phyloP scores from a whole-genome alignment of 2,113 vertebrate species.

The Seriola dumerili region DNA sequence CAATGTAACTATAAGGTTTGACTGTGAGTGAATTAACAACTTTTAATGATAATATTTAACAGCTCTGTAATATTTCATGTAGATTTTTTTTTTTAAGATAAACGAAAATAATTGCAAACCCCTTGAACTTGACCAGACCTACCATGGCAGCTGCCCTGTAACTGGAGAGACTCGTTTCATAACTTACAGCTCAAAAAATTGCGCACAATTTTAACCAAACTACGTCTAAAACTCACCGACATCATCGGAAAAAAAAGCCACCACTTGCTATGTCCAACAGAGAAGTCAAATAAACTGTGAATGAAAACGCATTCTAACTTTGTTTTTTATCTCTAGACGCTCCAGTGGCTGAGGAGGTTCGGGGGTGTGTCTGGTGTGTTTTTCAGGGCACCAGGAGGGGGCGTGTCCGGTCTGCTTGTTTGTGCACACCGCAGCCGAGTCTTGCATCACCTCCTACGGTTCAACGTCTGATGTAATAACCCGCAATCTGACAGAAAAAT shows the following conservation, averaged over 20 bases:
- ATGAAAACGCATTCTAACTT: not conserved
- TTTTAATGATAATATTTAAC: not conserved
- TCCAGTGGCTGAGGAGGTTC: not conserved
- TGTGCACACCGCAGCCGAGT: constrained; percentile 44
- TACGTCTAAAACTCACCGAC: constrained; percentile 64
- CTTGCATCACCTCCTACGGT: constrained; percentile 74
- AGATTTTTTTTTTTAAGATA: not conserved
- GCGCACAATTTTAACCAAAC: not conserved
- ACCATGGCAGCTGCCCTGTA: constrained; percentile 24
- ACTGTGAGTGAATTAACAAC: not conserved
- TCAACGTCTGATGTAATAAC: constrained; percentile 74
- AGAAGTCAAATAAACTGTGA: too few species aligned
- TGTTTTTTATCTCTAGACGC: not conserved
- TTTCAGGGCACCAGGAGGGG: constrained; percentile 54
- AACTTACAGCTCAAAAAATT: not conserved
- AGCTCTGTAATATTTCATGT: not conserved
- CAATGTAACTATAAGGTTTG: not conserved
- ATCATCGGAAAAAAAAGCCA: not conserved
- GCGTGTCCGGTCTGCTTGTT: constrained; percentile 65
- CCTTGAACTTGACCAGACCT: not conserved
- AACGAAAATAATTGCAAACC: not conserved
- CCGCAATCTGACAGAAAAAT: constrained; percentile 17
- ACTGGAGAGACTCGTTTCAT: constrained; percentile 41
- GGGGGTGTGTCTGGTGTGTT: constrained; percentile 44
- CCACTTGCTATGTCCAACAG: not conserved